Conservation (phyloP, 2,797 vertebrate genomes). For the Alcedo atthis region DNA sequence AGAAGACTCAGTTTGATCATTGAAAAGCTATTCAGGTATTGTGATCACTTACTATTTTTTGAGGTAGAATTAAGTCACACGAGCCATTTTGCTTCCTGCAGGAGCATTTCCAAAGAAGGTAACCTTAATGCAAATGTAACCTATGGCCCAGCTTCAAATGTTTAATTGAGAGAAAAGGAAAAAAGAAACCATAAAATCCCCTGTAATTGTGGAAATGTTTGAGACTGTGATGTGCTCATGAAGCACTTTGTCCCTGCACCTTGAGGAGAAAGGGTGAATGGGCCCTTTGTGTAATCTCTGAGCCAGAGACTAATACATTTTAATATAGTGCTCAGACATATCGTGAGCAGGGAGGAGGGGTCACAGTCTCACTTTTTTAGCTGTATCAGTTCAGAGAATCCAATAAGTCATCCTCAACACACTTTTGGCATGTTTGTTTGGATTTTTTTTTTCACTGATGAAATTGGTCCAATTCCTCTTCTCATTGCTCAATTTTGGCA, state of each 20-base stretch:
- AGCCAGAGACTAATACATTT: not conserved
- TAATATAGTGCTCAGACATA: not conserved
- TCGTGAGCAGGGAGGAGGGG: not conserved
- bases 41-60: conserved; percentile 17
- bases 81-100: not conserved
- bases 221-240: not conserved
- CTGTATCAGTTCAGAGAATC: not conserved
- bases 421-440: not conserved
- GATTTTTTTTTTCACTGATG: not conserved
- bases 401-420: not conserved
- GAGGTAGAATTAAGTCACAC: not conserved
- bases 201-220: conserved; percentile 12
- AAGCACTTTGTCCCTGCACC: not conserved
- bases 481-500: not conserved
- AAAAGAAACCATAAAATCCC: not conserved
- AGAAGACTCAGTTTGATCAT: not conserved
- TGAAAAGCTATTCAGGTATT: conserved; percentile 28
- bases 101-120: conserved; percentile 21
- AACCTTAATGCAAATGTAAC: not conserved
- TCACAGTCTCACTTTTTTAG: not conserved
- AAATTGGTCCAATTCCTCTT: not conserved
- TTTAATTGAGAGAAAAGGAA: not conserved
- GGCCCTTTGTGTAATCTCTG: not conserved
- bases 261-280: not conserved
- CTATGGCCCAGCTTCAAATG: not conserved